Conservation (phyloP, 37 sponge, comb jelly and placozoan species). For the Spongilla lacustris region DNA sequence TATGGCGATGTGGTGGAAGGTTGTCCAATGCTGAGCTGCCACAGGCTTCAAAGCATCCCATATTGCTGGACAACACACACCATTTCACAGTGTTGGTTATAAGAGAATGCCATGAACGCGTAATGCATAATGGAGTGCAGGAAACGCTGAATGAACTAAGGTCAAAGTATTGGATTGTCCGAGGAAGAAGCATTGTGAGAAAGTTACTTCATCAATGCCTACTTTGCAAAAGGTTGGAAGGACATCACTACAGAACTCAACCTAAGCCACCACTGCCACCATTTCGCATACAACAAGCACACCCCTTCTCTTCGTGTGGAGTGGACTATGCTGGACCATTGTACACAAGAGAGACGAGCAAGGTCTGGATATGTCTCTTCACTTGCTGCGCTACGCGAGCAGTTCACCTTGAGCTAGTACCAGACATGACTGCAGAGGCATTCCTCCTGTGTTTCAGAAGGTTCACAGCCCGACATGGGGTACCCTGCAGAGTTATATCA, state of each 20-base stretch:
- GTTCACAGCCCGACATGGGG: slow-evolving; percentile 19
- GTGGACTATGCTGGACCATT: slow-evolving; percentile 41
- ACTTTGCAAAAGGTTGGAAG: slow-evolving; percentile 40
- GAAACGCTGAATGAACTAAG: slow-evolving; percentile 19
- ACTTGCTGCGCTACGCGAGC: slow-evolving; percentile 42
- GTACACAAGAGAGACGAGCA: background rate
- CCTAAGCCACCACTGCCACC: slow-evolving; percentile 34
- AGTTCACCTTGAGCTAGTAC: slow-evolving; percentile 26
- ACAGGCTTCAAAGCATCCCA: slow-evolving; percentile 20
- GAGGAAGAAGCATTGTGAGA: slow-evolving; percentile 21
- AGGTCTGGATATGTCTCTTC: slow-evolving; percentile 26
- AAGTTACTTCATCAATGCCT: slow-evolving; percentile 11
- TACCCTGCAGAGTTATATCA: slow-evolving; percentile 6
- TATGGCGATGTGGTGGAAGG: slow-evolving; percentile 43
- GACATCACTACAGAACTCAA: slow-evolving; percentile 2
- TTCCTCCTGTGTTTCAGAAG: slow-evolving; percentile 22
- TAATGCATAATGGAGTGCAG: slow-evolving; percentile 29
- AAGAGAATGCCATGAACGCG: slow-evolving; percentile 22
- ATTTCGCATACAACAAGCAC: slow-evolving; percentile 15
- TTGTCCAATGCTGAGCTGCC: slow-evolving; percentile 8
- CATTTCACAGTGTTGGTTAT: slow-evolving; percentile 30
- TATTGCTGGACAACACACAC: slow-evolving; percentile 32
- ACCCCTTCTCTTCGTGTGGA: slow-evolving; percentile 27
- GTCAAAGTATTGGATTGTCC: slow-evolving; percentile 41
- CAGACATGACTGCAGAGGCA: slow-evolving; percentile 16